Conservation (phyloP, 2,797 vertebrate species). For the Lindbergichthys nudifrons region DNA sequence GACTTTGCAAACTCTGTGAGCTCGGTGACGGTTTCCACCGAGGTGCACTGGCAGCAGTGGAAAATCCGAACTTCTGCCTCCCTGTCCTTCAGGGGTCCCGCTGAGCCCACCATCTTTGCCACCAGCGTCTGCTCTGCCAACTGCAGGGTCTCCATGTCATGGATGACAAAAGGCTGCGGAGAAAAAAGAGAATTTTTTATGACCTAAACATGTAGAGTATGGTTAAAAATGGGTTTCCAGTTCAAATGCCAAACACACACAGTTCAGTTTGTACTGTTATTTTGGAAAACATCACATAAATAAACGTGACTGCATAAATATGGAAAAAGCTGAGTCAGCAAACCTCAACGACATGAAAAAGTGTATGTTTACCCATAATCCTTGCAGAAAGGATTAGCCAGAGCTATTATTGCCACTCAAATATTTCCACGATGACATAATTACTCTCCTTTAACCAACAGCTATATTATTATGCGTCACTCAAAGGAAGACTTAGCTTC, state of each 20-base stretch:
- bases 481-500: not conserved
- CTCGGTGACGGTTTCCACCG: conserved; percentile 95
- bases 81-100: conserved; percentile 85
- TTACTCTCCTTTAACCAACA: conserved; percentile 16
- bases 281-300: conserved; percentile 16
- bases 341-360: conserved; percentile 17
- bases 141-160: conserved; percentile 96
- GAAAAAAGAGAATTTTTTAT: not conserved
- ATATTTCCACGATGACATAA: conserved; percentile 39
- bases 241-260: conserved; percentile 5
- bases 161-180: conserved; percentile 93
- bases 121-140: conserved; percentile 94
- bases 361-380: conserved; percentile 48
- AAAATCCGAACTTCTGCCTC: conserved; percentile 95
- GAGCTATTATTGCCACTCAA: conserved; percentile 35
- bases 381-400: not conserved
- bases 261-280: conserved; percentile 1
- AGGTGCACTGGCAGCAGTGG: conserved; percentile 95
- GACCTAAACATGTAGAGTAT: not conserved
- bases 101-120: conserved; percentile 90
- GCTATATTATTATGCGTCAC: not conserved
- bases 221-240: not conserved
- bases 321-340: conserved; percentile 46
- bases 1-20: conserved; percentile 97
- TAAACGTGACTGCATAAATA: conserved; percentile 39